A percentile compares a stretch with the other conserved stretches of the same genome.
These are phyloP conservation scores for Chymomyza fuscimana DNA, from an alignment of 2,888 invertebrate genomes.

Conservation along the genomic window DNA sequence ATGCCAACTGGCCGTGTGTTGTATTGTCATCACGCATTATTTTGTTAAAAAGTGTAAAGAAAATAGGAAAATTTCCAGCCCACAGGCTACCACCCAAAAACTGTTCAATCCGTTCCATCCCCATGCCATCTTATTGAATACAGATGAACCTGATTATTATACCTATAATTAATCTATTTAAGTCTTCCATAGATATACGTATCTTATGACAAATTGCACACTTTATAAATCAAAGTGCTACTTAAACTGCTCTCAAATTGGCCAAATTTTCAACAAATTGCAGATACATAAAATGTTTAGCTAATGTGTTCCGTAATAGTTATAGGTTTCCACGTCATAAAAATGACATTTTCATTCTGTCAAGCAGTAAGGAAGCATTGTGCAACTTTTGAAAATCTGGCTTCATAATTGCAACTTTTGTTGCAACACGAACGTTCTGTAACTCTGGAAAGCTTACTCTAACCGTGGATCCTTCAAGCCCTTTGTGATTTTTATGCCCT, in stretches of 20 bases:
- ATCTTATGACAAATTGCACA: too few relatives aligned
- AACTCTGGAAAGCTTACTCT: constrained; percentile 7
- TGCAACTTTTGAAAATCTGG: neutral
- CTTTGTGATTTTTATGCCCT: constrained; percentile 40
- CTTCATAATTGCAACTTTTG: constrained; percentile 43
- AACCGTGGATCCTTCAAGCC: neutral
- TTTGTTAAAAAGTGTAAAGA: too few relatives aligned
- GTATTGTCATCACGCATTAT: too few relatives aligned
- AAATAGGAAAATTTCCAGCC: too few relatives aligned
- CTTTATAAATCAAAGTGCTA: neutral
- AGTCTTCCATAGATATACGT: neutral
- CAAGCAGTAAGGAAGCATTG: constrained; percentile 27
- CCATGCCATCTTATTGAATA: too few relatives aligned
- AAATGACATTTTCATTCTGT: constrained; percentile 31
- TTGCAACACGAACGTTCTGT: constrained; percentile 22
- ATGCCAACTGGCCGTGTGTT: too few relatives aligned
- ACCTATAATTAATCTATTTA: too few relatives aligned
- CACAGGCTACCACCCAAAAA: too few relatives aligned
- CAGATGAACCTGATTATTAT: too few relatives aligned
- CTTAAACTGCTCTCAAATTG: neutral
- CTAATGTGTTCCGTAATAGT: constrained; percentile 16
- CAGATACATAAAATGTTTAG: neutral
- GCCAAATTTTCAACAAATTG: constrained; percentile 3
- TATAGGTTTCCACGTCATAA: constrained; percentile 30
- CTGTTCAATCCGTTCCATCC: too few relatives aligned